Base-by-base conservation (phyloP, 2,113 vertebrate species). In the Pogonocichla stellata region DNA sequence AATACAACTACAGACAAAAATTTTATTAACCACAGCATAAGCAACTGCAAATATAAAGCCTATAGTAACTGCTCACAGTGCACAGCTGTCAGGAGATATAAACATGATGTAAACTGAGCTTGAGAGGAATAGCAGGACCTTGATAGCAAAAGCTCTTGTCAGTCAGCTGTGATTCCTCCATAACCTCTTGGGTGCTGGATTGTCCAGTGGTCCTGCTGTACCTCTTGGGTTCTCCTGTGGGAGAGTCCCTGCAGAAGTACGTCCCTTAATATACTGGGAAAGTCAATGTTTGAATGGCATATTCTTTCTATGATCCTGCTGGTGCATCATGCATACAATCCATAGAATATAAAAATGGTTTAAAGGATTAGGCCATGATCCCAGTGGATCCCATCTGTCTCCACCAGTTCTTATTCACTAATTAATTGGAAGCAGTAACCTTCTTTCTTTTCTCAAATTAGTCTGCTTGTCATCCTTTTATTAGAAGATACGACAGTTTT, bases 161-260 rank as follows among this genome's bases (percentile, higher is more conserved):
- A 61, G 40, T 53, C 33, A 24, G 3, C 22, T 77, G 23, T 38
- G 50, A 77, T 57, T 69, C 23, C 36, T 88, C 48, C 11, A 25
- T 29, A 80, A 22, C 8, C 1, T 88, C 16, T 36, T 0, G 0
- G 1, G 0, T 18, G 28, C n/a, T 90, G 45, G 16, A 53, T 50
- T 57, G 12, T 45, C 18, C 58, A 70, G 33, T 53, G 11, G 8
- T 50, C 12, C 36, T 88, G 12, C 16, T 51, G 31, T 23, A 77
- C 20, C 18, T 73, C 19, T 24, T 34, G 12, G 10, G 5, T 47
- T 19, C 26, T 90, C 19, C 51, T 66, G 18, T 50, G 24, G 12
- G 7, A 92, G 4, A 51, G 26, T 67, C 13, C 33, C 43, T 79
- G 79, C 6, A 60, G 14, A 60, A 87, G 61, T 45, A 19, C 1